Evolutionary conservation across 2,888 invertebrate genomes (phyloP).

Genomic region (Spisula subtruncata): DNA sequence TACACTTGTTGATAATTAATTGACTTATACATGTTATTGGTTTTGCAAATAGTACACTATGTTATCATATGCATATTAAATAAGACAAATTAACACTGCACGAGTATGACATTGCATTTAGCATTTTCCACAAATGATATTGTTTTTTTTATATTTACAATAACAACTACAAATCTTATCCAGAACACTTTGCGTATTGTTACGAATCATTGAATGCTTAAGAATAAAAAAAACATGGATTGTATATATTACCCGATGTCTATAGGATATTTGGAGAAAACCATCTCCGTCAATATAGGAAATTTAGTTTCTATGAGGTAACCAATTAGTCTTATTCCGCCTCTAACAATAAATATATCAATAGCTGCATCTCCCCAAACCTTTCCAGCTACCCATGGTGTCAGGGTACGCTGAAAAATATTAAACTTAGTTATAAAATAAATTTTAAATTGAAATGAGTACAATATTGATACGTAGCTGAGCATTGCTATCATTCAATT

Average conservation of each 20-base stretch:
- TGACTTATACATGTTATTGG: too few relatives aligned
- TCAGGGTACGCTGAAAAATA: conserved; percentile 52
- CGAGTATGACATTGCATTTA: too few relatives aligned
- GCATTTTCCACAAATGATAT: too few relatives aligned
- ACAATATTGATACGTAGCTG: too few relatives aligned
- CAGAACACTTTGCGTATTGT: conserved; percentile 67
- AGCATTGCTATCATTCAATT: too few relatives aligned
- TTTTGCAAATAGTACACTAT: too few relatives aligned
- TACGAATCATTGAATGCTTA: conserved; percentile 49
- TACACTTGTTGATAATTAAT: too few relatives aligned
- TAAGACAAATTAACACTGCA: too few relatives aligned
- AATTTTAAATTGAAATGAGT: too few relatives aligned
- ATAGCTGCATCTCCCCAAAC: conserved; percentile 69
- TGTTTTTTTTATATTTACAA: too few relatives aligned
- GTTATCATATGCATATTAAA: too few relatives aligned
- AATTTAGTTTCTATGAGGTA: conserved; percentile 67
- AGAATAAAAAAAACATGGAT: too few relatives aligned
- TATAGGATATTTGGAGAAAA: conserved; percentile 61
- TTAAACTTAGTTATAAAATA: background rate
- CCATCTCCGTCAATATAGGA: conserved; percentile 57
- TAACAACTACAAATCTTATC: conserved; percentile 52
- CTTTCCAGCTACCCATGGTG: conserved; percentile 67
- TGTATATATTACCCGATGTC: conserved; percentile 50
- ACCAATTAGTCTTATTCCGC: conserved; percentile 64
- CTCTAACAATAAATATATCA: conserved; percentile 62